Evolutionary conservation across 2,888 invertebrate genomes (phyloP).

Genomic region (Eupsilia transversa): DNA sequence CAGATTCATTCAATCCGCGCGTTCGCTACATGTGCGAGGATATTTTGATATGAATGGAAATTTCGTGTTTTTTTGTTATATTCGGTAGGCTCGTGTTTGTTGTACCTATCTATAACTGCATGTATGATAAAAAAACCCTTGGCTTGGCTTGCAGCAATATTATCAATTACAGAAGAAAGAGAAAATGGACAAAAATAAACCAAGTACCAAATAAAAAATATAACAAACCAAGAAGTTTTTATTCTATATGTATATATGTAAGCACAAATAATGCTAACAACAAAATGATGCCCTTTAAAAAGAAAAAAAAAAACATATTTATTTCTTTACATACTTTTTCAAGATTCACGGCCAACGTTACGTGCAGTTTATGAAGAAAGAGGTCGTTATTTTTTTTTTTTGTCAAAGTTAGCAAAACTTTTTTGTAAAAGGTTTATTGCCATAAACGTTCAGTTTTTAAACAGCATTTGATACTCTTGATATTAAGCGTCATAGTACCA

Average conservation of each 20-base stretch:
- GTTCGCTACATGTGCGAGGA: slow-evolving; percentile 17
- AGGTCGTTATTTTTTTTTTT: too few species aligned
- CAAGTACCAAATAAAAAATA: too few species aligned
- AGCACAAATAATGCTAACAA: too few species aligned
- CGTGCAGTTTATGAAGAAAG: slow-evolving; percentile 2
- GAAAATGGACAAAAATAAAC: too few species aligned
- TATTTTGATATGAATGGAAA: slow-evolving; percentile 4
- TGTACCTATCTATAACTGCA: not conserved
- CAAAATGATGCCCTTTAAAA: not conserved
- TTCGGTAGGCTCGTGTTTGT: not conserved
- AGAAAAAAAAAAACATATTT: not conserved
- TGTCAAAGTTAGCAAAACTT: too few species aligned
- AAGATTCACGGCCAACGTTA: not conserved
- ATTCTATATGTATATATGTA: too few species aligned
- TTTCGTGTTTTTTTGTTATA: slow-evolving; percentile 44
- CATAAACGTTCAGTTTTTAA: not conserved
- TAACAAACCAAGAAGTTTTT: not conserved
- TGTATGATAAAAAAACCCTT: not conserved
- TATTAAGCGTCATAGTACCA: not conserved
- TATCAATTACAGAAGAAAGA: slow-evolving; percentile 1
- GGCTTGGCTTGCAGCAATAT: not conserved
- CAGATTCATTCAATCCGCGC: slow-evolving; percentile 74
- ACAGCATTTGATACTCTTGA: not conserved
- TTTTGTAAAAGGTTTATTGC: not conserved
- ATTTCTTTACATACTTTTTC: not conserved